Evolutionary conservation across 1,140 invertebrate species (phyloP).

Genomic region (Brachionus rotundiformis): DNA sequence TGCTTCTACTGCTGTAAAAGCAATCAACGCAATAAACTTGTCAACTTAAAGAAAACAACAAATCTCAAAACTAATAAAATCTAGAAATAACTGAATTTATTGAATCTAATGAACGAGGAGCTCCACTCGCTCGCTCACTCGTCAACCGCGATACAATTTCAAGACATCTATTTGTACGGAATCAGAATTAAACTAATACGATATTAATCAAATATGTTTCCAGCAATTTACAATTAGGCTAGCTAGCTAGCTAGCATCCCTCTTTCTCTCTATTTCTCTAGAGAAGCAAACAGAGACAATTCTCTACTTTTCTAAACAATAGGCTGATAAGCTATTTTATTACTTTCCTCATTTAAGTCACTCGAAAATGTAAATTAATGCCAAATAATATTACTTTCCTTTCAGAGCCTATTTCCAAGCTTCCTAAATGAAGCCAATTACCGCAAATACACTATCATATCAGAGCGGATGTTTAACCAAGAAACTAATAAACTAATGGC

Average conservation of each 20-base stretch:
- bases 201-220: constrained; percentile 47
- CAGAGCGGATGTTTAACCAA: constrained; percentile 38
- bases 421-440: constrained; percentile 32
- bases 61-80: background rate
- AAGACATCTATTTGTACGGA: constrained; percentile 41
- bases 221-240: background rate
- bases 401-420: background rate
- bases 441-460: background rate
- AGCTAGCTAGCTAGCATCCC: too few relatives aligned
- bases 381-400: constrained; percentile 33
- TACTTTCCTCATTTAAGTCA: constrained; percentile 17
- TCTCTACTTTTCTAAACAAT: background rate
- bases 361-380: constrained; percentile 49
- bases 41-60: background rate
- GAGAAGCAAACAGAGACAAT: constrained; percentile 18
- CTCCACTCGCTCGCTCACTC: background rate
- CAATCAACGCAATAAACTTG: background rate
- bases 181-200: constrained; percentile 42
- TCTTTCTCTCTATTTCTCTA: background rate
- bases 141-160: constrained; percentile 35
- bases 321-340: constrained; percentile 22
- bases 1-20: background rate
- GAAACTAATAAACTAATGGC: constrained; percentile 48
- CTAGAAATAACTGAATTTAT: background rate
- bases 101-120: background rate